These are phyloP conservation scores for Daubentonia madagascariensis DNA, from an alignment of 2,113 vertebrate species.

Conservation along the genomic window DNA sequence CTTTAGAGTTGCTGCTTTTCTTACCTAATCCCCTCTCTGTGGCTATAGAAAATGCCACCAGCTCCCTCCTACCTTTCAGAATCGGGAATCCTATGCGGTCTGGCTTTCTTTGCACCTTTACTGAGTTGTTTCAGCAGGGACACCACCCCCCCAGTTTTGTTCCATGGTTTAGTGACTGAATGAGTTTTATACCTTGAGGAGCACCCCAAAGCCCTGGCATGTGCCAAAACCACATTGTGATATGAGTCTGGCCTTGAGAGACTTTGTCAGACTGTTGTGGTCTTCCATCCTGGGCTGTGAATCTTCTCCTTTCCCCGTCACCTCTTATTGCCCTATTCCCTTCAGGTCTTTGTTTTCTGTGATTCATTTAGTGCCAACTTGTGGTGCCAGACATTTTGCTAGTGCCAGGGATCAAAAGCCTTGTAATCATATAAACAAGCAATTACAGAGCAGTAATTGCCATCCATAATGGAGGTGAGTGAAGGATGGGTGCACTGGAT, in stretches of 20 bases:
- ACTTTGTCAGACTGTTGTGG: rapidly evolving
- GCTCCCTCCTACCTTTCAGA: background rate
- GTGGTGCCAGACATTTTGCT: background rate
- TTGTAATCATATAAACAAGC: background rate
- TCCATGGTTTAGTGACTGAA: background rate
- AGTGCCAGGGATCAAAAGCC: background rate
- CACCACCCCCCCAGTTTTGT: background rate
- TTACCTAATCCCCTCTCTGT: background rate
- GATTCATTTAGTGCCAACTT: background rate
- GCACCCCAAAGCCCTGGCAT: too few relatives aligned
- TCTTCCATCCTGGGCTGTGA: background rate
- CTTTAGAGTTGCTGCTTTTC: background rate
- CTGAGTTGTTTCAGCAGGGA: background rate
- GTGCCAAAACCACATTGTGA: background rate
- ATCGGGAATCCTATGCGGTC: rapidly evolving
- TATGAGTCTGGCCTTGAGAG: background rate
- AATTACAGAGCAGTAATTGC: background rate
- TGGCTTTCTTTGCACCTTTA: background rate
- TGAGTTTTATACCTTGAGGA: background rate
- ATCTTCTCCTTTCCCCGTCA: too few relatives aligned
- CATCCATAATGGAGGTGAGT: background rate
- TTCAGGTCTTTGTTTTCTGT: background rate
- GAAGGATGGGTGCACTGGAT: background rate
- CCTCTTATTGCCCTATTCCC: rapidly evolving
- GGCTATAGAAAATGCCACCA: background rate